Conservation (phyloP, 2,113 vertebrate genomes). For the Epinephelus moara region DNA sequence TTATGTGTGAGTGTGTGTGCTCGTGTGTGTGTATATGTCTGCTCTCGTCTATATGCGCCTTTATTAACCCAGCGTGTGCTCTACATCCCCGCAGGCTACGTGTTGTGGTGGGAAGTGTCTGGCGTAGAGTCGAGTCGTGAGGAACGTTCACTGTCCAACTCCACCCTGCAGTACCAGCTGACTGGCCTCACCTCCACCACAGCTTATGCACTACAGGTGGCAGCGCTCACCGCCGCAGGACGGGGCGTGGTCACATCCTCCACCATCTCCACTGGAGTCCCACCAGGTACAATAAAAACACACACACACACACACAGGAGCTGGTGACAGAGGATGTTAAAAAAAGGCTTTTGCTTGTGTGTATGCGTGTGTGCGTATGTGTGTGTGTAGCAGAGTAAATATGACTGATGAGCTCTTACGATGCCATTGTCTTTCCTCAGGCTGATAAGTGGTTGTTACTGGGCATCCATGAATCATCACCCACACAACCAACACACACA, state of each 20-base stretch:
- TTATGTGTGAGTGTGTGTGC: slow-evolving; percentile 16
- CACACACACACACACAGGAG: background rate
- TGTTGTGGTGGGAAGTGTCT: slow-evolving; percentile 92
- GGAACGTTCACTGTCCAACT: slow-evolving; percentile 85
- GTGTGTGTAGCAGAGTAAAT: slow-evolving; percentile 62
- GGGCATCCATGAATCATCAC: slow-evolving; percentile 81
- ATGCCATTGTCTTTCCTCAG: slow-evolving; percentile 77
- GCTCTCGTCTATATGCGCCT: slow-evolving; percentile 35
- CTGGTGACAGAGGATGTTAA: slow-evolving; percentile 15
- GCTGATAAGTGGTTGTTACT: slow-evolving; percentile 81
- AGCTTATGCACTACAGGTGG: slow-evolving; percentile 92
- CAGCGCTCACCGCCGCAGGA: slow-evolving; percentile 88
- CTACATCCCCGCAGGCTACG: slow-evolving; percentile 85
- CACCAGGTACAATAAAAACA: slow-evolving; percentile 88
- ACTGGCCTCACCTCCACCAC: slow-evolving; percentile 92
- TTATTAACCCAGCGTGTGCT: slow-evolving; percentile 52
- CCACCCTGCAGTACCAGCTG: slow-evolving; percentile 91
- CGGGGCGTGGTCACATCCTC: slow-evolving; percentile 87
- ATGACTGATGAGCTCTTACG: slow-evolving; percentile 81
- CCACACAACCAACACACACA: slow-evolving; percentile 57
- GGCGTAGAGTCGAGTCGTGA: slow-evolving; percentile 87
- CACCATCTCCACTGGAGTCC: slow-evolving; percentile 96
- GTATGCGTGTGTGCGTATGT: background rate
- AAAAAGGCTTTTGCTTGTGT: slow-evolving; percentile 8
- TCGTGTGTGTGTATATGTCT: slow-evolving; percentile 23